Evolutionary conservation across 2,888 invertebrate genomes (phyloP).

Genomic region (Stenoptilia bipunctidactyla): DNA sequence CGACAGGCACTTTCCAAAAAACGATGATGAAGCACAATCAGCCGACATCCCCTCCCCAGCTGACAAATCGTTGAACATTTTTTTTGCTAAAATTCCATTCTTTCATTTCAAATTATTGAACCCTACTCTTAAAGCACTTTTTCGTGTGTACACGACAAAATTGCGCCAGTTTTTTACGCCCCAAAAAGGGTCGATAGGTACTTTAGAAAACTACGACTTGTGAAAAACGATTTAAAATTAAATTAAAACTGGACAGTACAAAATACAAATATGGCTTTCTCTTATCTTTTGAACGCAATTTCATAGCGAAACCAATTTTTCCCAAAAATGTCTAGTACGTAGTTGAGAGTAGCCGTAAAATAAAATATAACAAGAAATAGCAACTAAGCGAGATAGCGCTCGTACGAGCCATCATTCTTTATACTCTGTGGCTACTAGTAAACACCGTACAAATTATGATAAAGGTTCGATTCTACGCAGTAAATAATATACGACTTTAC

Average conservation of each 20-base stretch:
- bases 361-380: conserved; percentile 26
- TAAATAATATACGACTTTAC: conserved; percentile 70
- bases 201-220: no score
- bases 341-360: conserved; percentile 27
- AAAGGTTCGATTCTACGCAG: conserved; percentile 69
- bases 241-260: no score
- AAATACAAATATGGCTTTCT: no score
- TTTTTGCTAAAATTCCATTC: conserved; percentile 53
- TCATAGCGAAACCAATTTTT: not conserved
- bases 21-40: conserved; percentile 62
- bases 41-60: conserved; percentile 39
- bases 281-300: no score
- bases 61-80: conserved; percentile 58
- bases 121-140: conserved; percentile 20
- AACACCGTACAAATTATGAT: conserved; percentile 61
- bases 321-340: conserved; percentile 15
- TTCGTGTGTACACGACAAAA: no score
- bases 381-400: conserved; percentile 20
- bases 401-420: conserved; percentile 36
- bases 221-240: no score
- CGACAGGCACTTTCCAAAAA: conserved; percentile 47
- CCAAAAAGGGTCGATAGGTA: no score
- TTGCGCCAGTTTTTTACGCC: no score
- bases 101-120: conserved; percentile 54
- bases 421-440: conserved; percentile 23